These are phyloP conservation scores for Trachymyrmex septentrionalis DNA, from an alignment of 1,140 invertebrate genomes.

Conservation along the genomic window DNA sequence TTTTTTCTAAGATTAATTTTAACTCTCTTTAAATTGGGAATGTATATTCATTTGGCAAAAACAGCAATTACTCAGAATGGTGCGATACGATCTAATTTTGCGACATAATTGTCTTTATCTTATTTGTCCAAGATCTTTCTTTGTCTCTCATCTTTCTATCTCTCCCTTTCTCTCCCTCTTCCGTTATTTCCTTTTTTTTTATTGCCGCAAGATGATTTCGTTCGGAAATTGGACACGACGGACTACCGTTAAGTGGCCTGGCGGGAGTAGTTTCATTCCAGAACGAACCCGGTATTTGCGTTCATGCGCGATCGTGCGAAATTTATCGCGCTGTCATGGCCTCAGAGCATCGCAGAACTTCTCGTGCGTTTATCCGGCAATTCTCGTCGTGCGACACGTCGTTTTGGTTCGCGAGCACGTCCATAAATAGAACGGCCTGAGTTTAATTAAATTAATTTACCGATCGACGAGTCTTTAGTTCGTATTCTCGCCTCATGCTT, in stretches of 20 bases:
- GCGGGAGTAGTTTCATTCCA: constrained; percentile 55
- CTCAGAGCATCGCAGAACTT: constrained; percentile 29
- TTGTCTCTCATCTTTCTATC: too few relatives aligned
- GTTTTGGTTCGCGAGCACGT: constrained; percentile 36
- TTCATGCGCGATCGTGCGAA: constrained; percentile 36
- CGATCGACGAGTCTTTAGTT: constrained; percentile 44
- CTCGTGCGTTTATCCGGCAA: constrained; percentile 35
- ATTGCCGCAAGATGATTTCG: constrained; percentile 49
- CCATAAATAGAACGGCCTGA: constrained; percentile 38
- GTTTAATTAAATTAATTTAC: constrained; percentile 57
- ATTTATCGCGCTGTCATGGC: constrained; percentile 53
- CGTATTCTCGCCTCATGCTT: constrained; percentile 23
- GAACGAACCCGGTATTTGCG: constrained; percentile 37
- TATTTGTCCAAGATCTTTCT: constrained; percentile 15
- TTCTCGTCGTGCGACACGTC: constrained; percentile 31
- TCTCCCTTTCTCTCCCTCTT: too few relatives aligned
- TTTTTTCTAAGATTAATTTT: background rate
- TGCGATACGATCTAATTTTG: constrained; percentile 44
- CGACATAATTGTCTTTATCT: constrained; percentile 33
- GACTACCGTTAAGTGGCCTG: constrained; percentile 57
- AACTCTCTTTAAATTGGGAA: background rate
- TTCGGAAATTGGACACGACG: constrained; percentile 55
- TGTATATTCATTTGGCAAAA: background rate
- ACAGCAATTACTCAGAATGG: constrained; percentile 19
- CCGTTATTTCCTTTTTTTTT: background rate